Conservation (phyloP, 2,888 invertebrate genomes). For the Troglohyphantes excavatus region DNA sequence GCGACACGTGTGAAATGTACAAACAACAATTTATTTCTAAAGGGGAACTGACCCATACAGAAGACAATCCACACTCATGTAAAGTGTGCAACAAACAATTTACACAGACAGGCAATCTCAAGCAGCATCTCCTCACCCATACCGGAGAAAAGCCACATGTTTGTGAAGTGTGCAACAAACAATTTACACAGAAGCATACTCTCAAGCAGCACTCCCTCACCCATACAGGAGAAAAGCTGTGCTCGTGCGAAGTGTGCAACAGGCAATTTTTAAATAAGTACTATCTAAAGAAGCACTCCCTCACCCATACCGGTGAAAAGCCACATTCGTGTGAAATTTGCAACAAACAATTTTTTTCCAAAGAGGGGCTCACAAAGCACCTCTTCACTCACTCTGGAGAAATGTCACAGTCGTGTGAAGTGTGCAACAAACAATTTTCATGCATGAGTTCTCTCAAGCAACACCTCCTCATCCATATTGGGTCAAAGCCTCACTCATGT, state of each 20-base stretch:
- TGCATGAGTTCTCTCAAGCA: background rate
- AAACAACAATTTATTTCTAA: too few species aligned
- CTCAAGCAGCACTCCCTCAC: background rate
- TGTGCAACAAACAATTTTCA: constrained; percentile 5
- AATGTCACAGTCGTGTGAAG: background rate
- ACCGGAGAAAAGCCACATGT: background rate
- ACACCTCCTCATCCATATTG: background rate
- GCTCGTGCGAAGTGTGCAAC: background rate
- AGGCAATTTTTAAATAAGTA: background rate
- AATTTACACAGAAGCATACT: background rate
- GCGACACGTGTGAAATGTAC: too few species aligned
- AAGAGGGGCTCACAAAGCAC: background rate
- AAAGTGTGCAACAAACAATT: too few species aligned
- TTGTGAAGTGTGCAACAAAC: constrained; percentile 9
- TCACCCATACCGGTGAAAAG: background rate
- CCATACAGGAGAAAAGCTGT: background rate
- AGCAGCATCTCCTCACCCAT: background rate
- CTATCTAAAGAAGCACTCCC: background rate
- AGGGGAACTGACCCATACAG: too few species aligned
- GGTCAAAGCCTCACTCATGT: too few species aligned
- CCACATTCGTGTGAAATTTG: background rate
- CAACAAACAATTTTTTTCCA: background rate
- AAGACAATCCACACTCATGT: too few species aligned
- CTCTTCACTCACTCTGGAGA: background rate
- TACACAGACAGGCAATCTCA: too few species aligned